Conservation (phyloP, 1,140 invertebrate species). For the Drosophila ohnishii region DNA sequence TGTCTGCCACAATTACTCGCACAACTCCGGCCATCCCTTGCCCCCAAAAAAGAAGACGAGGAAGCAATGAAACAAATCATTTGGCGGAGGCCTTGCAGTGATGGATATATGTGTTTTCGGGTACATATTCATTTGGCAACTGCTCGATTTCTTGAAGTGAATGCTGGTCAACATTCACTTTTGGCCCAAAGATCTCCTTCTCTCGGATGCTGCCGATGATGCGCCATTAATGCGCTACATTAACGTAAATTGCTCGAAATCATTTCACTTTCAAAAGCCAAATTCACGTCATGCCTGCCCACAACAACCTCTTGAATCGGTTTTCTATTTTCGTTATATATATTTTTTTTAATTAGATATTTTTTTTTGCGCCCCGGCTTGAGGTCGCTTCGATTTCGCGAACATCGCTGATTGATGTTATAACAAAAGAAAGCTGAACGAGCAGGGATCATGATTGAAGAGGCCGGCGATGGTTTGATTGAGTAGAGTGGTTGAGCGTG, state of each 20-base stretch:
- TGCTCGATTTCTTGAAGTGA: constrained; percentile 72
- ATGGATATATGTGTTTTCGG: constrained; percentile 37
- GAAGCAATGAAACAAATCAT: constrained; percentile 56
- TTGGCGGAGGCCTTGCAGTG: constrained; percentile 46
- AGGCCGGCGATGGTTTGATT: constrained; percentile 27
- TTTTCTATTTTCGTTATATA: constrained; percentile 44
- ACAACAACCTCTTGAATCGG: constrained; percentile 42
- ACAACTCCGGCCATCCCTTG: constrained; percentile 36
- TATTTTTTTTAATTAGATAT: constrained; percentile 45
- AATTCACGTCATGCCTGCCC: constrained; percentile 52
- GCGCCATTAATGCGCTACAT: constrained; percentile 67
- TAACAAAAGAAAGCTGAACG: constrained; percentile 58
- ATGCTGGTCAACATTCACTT: constrained; percentile 72
- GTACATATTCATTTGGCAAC: constrained; percentile 42
- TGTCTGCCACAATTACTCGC: constrained; percentile 68
- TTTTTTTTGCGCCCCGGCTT: constrained; percentile 29
- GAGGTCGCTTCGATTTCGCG: constrained; percentile 44
- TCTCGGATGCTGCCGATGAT: constrained; percentile 54
- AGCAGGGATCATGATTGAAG: constrained; percentile 45
- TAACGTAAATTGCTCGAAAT: constrained; percentile 63
- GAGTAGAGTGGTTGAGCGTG: constrained; percentile 38
- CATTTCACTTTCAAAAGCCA: constrained; percentile 58
- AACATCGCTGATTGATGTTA: constrained; percentile 47
- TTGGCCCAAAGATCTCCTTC: constrained; percentile 49
- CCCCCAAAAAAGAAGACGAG: constrained; percentile 24